phyloP scores from a whole-genome alignment of 53 echinoderm and acorn worm species.

The Patiria pectinifera region DNA sequence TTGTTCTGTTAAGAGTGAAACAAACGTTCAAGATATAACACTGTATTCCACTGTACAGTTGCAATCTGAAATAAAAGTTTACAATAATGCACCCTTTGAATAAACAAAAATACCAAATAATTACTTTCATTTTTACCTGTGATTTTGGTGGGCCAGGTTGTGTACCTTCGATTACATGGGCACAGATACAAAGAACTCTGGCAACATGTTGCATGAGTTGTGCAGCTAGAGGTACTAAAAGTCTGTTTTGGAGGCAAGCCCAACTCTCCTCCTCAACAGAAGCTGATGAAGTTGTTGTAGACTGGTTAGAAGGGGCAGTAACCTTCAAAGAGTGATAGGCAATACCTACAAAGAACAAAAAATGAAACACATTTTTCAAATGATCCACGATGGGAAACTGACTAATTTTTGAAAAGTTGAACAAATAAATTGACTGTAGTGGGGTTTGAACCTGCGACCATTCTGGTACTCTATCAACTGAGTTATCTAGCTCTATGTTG shows the following conservation, averaged over 20 bases:
- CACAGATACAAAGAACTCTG: conserved; percentile 81
- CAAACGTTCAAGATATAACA: not conserved
- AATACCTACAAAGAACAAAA: conserved; percentile 69
- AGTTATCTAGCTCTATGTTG: no score
- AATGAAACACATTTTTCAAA: not conserved
- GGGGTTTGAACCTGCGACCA: no score
- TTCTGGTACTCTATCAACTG: no score
- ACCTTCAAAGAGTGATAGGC: conserved; percentile 90
- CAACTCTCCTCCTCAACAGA: conserved; percentile 76
- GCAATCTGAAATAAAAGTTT: not conserved
- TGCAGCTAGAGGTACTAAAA: conserved; percentile 88
- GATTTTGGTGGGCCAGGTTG: conserved; percentile 87
- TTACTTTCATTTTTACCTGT: conserved; percentile 65
- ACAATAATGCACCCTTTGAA: not conserved
- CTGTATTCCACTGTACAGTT: not conserved
- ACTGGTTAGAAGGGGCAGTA: conserved; percentile 49
- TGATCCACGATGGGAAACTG: no score
- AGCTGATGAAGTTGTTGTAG: conserved; percentile 49
- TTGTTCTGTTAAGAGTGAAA: no score
- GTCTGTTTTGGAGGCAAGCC: conserved; percentile 88
- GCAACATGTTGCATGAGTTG: conserved; percentile 88
- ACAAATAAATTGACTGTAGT: no score
- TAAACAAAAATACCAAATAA: not conserved
- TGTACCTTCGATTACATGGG: conserved; percentile 91
- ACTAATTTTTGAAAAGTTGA: no score